Evolutionary conservation across 2,888 invertebrate genomes (phyloP), one percentile per base, ranked within the genome.

Genomic region (Neoascia interrupta): DNA sequence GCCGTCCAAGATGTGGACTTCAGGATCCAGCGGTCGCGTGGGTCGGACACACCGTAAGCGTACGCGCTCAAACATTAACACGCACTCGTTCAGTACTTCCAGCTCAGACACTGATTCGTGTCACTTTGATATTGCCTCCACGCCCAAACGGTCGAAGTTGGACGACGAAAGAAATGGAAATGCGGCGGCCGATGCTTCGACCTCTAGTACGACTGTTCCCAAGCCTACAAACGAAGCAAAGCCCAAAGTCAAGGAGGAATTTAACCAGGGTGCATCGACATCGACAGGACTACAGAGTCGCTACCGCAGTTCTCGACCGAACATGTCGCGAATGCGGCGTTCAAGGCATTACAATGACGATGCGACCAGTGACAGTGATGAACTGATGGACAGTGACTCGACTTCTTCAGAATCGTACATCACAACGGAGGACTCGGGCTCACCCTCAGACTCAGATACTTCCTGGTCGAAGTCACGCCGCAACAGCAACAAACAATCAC

Each of bases 211-310:
- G 4, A 31, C 19, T 23, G 31, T 16, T 43, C 2, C 39, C 21
- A 45, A 58, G 15, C n/a, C 54, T 28, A 13, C 31, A 18, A 53
- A 68, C 15, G 16, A 69, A 15, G 64, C 63, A 13, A 8, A 63
- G 10, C 19, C 80, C 1, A 80, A 63, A 31, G 74, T 74, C 5
- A 79, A 81, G 15, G 85, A 86, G 11, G 74, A 86, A 11, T 87
- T 84, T 23, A 84, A 84, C 69, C 76, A 86, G 82, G 87, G 87
- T 1, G 85, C 87, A 51, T 85, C 85, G 45, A 85, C 87, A 3
- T 87, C 88, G 56, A 84, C 85, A 0, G 87, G 87, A 0, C 64
- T 87, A 0, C 83, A 84, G 21, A 74, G 80, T 45, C 34, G 80
- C 6, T 79, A 79, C 13, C 66, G 72, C 2, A 43, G 45, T 5